Evolutionary conservation across 2,888 invertebrate genomes (phyloP), one percentile per base, ranked within the genome.

Genomic region (Drosophila sordidapex): DNA sequence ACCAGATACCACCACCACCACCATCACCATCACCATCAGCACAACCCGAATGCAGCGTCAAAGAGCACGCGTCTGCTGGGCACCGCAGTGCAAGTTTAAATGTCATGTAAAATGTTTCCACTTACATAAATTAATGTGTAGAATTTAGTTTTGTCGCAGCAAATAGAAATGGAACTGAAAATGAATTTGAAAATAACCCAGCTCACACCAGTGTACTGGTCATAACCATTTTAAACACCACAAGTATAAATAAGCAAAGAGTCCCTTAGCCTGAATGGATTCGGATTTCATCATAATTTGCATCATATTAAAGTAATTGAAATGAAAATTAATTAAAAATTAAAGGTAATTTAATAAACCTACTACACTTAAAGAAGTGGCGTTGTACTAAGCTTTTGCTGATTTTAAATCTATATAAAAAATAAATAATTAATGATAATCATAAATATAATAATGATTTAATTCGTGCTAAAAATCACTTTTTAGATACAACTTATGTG

Each of bases 51-150:
- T 69, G 58, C 73, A 73, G 76, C 58, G 74, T 74, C 80, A 81
- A 77, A 81, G 81, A 69, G 78, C 77, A 81, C 77, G 74, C 81
- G 67, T 77, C 74, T 69, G 70, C 58, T 46, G 70, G 64, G 78
- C 76, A 81, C 77, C 82, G 70, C 73, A 78, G 73, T 73, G 79
- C 78, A 87, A 84, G 89, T 83, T 89, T 87, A 89, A 89, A 87
- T 87, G 89, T 89, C 89, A 89, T 87, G 87, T 85, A 89, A 87
- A 87, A 87, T 85, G 89, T 85, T 87, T 89, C 85, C 87, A 87
- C 89, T 87, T 87, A 87, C 89, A 89, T 89, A 87, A 87, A 87
- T 87, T 87, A 87, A 89, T 87, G 89, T 89, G 87, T 85, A 80
- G 76, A 87, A 87, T 83, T 83, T 87, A 80, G 84, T 87, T 89